Conservation (phyloP, 2,888 invertebrate species). For the Hirtodrosophila alboralis region DNA sequence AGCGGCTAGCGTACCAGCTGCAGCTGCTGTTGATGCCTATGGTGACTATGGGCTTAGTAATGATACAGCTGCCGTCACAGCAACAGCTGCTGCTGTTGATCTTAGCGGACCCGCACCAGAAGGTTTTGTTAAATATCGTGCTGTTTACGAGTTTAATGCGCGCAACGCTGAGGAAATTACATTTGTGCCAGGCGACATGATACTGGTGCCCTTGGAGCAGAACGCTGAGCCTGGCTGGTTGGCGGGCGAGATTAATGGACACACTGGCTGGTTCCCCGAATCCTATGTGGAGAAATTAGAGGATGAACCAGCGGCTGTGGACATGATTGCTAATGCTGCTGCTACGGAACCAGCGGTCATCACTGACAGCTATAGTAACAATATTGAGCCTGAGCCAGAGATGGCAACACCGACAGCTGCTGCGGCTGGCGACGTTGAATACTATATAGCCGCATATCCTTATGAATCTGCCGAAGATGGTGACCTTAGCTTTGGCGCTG, state of each 20-base stretch:
- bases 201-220: constrained; percentile 89
- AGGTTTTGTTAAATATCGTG: constrained; percentile 90
- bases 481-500: constrained; percentile 94
- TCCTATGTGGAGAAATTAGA: constrained; percentile 94
- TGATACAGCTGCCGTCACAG: constrained; percentile 71
- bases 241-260: constrained; percentile 95
- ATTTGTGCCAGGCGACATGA: constrained; percentile 96
- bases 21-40: constrained; percentile 70
- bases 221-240: constrained; percentile 99
- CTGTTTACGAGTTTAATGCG: constrained; percentile 96
- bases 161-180: constrained; percentile 96
- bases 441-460: constrained; percentile 94
- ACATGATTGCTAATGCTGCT: constrained; percentile 20
- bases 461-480: constrained; percentile 95
- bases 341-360: constrained; percentile 35
- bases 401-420: constrained; percentile 70
- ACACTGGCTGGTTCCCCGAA: constrained; percentile 98
- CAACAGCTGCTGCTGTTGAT: constrained; percentile 58
- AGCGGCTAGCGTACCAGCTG: constrained; percentile 35
- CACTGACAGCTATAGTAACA: constrained; percentile 76
- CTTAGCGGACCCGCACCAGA: constrained; percentile 83
- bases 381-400: constrained; percentile 62
- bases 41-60: constrained; percentile 61
- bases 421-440: constrained; percentile 86
- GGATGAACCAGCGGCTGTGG: constrained; percentile 49